Evolutionary conservation across 53 echinoderm and acorn worm genomes (phyloP), one percentile per base, ranked within the genome.

Genomic region (Patiria pectinifera): DNA sequence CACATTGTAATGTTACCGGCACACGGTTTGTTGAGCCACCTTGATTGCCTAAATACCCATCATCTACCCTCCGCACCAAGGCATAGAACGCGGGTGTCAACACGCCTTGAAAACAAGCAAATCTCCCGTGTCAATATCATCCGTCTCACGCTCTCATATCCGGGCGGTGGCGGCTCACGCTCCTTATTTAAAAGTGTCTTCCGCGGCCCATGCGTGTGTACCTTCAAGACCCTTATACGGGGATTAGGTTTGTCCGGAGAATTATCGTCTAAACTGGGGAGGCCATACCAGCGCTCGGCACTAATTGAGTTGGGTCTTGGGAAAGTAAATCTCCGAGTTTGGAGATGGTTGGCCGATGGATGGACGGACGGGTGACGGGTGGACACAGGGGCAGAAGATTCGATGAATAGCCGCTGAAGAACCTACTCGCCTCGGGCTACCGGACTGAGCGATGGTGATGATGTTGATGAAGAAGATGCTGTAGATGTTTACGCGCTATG

Each of bases 401-500:
- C 53, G 43, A 83, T 83, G 83, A 83, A 83, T 84, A 63, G 84
- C 15, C 13, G 11, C 69, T 3, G 45, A 19, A 15, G 35, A 62
- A 62, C 85, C 49, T n/a, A 26, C 26, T 48, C 48, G 45, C 86
- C 85, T 47, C 86, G 23, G 23, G 71, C 71, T 48, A 6, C 25
- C 21, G 47, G 46, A 48, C 70, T 44, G 48, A 44, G 43, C 83
- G 53, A 71, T 22, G 44, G 48, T 45, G 45, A 7, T 16, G 82
- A 53, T 19, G 82, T 44, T 35, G 87, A 87, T 77, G 76, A 48
- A 74, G 72, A 86, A 77, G 10, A 87, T 59, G 87, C 59, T 76
- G 18, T 71, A 76, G 87, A 69, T 87, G 87, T 87, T 87, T 87
- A 87, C 74, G 69, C 25, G 87, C 87, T 75, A 21, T 53, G 87